phyloP scores from a whole-genome alignment of 1,140 invertebrate species.

The Tachypleus tridentatus region DNA sequence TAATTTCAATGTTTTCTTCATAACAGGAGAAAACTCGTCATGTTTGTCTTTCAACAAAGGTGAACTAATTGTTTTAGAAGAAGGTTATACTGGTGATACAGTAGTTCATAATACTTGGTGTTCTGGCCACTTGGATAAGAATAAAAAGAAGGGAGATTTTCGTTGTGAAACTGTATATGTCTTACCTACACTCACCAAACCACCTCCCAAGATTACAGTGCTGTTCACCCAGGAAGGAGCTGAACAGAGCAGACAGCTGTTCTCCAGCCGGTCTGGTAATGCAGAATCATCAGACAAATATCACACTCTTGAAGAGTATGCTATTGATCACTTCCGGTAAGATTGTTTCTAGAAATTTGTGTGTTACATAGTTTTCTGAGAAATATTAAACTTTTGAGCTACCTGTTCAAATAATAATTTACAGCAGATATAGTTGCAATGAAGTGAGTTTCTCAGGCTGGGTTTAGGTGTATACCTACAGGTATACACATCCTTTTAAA shows the following conservation, averaged over 20 bases:
- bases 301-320: slow-evolving; percentile 87
- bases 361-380: not conserved
- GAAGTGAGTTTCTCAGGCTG: too few relatives aligned
- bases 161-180: slow-evolving; percentile 95
- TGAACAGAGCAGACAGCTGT: slow-evolving; percentile 44
- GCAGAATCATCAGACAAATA: slow-evolving; percentile 71
- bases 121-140: slow-evolving; percentile 70
- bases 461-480: too few relatives aligned
- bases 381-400: too few relatives aligned
- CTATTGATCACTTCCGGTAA: slow-evolving; percentile 85
- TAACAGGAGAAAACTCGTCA: slow-evolving; percentile 64
- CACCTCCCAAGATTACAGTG: slow-evolving; percentile 49
- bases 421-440: too few relatives aligned
- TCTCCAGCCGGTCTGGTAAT: slow-evolving; percentile 64
- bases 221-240: slow-evolving; percentile 75
- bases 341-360: not conserved
- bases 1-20: not conserved
- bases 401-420: too few relatives aligned
- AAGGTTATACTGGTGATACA: slow-evolving; percentile 85
- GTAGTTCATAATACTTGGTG: slow-evolving; percentile 93
- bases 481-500: too few relatives aligned
- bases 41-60: slow-evolving; percentile 88
- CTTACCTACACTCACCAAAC: slow-evolving; percentile 83
- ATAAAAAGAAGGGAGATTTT: slow-evolving; percentile 83
- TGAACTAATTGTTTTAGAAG: slow-evolving; percentile 87